phyloP scores from a whole-genome alignment of 2,113 vertebrate species.

The Prunella himalayana region DNA sequence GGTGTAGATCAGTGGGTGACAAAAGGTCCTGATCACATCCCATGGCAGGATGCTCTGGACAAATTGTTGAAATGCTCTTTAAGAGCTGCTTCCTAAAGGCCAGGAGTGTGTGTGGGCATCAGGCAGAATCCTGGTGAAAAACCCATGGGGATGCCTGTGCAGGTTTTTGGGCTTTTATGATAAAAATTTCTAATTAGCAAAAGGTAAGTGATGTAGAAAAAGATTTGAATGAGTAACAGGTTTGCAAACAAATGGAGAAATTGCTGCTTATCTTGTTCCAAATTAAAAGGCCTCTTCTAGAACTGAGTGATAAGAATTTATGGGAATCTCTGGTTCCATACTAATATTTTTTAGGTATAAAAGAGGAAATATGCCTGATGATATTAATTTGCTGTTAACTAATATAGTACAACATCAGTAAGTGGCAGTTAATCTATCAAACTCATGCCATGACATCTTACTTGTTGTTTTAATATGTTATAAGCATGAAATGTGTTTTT shows the following conservation, averaged over 20 bases:
- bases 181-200: not conserved
- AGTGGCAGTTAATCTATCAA: slow-evolving; percentile 77
- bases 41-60: not conserved
- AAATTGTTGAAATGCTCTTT: slow-evolving; percentile 43
- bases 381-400: slow-evolving; percentile 81
- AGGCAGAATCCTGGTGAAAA: not conserved
- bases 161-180: not conserved
- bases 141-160: not conserved
- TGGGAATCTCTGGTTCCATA: slow-evolving; percentile 29
- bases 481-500: slow-evolving; percentile 75
- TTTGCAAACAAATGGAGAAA: not conserved
- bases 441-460: slow-evolving; percentile 67
- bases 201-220: not conserved
- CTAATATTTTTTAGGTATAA: slow-evolving; percentile 58
- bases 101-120: not conserved
- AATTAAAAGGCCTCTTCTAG: not conserved
- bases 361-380: slow-evolving; percentile 70
- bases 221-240: not conserved
- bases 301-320: slow-evolving; percentile 7
- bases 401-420: slow-evolving; percentile 72
- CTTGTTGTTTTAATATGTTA: slow-evolving; percentile 77
- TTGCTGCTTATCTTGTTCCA: slow-evolving; percentile 2
- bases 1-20: not conserved
- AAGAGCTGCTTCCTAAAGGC: slow-evolving; percentile 22
- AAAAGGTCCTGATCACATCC: not conserved